Conservation (phyloP, 1,140 invertebrate species). For the Drosophila mauritiana region DNA sequence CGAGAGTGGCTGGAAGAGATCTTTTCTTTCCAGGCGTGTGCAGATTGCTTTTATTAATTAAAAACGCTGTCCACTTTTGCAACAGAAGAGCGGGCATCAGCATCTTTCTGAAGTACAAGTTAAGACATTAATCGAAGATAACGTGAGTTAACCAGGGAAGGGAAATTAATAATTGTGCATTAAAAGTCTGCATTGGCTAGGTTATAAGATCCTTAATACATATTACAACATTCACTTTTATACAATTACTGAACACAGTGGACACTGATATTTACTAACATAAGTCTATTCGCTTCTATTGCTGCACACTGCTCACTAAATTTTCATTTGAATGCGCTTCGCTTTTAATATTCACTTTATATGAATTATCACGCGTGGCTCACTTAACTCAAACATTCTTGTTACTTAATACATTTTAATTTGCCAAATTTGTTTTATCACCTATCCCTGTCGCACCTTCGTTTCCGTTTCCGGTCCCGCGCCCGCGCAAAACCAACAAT, state of each 20-base stretch:
- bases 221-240: no score
- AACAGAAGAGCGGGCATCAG: background rate
- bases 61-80: conserved; percentile 52
- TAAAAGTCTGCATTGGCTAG: no score
- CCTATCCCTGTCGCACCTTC: conserved; percentile 11
- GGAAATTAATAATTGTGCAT: no score
- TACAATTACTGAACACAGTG: no score
- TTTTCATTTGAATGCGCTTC: conserved; percentile 23
- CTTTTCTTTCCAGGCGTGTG: conserved; percentile 16
- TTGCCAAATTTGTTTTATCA: conserved; percentile 43
- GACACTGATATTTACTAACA: no score
- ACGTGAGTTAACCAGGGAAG: background rate
- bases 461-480: background rate
- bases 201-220: background rate
- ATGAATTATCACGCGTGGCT: conserved; percentile 38
- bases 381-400: conserved; percentile 37
- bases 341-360: conserved; percentile 31
- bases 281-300: no score
- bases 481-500: conserved; percentile 16
- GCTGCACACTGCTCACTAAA: background rate
- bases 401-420: conserved; percentile 54
- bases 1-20: conserved; percentile 26
- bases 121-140: background rate
- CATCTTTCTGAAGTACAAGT: background rate
- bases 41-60: conserved; percentile 64